Conservation (phyloP, 2,888 invertebrate genomes). For the Cephus pygmeus region DNA sequence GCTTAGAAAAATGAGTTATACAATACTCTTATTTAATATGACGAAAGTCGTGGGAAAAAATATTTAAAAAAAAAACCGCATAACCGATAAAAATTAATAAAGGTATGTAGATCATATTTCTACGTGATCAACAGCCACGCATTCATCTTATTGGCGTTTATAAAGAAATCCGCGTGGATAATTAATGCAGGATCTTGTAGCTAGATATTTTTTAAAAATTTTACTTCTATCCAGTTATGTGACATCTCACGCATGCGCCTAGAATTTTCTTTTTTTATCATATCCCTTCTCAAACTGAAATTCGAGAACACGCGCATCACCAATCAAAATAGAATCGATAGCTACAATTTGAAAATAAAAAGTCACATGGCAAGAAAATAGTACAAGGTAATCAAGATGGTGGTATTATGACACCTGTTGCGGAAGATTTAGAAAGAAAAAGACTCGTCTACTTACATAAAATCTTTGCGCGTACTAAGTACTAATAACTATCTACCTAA, state of each 20-base stretch:
- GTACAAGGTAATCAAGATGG: background rate
- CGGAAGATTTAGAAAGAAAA: conserved; percentile 5
- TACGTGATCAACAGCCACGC: background rate
- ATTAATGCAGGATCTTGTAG: background rate
- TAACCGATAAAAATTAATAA: background rate
- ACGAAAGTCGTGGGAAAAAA: background rate
- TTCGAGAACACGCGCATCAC: background rate
- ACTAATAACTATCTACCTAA: conserved; percentile 48
- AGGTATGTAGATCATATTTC: background rate
- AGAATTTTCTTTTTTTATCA: background rate
- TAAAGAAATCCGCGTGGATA: background rate
- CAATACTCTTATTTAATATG: background rate
- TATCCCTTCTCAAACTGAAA: background rate
- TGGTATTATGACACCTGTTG: background rate
- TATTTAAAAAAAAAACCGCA: background rate
- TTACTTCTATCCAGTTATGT: background rate
- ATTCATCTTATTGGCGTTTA: background rate
- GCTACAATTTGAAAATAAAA: background rate
- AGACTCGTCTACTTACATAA: conserved; percentile 52
- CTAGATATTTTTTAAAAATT: background rate
- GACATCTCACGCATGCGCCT: background rate
- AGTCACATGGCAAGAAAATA: background rate
- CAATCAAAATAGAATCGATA: background rate
- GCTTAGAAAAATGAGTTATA: background rate
- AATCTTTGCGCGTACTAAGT: conserved; percentile 52